Evolutionary conservation across 2,797 vertebrate species (phyloP), one percentile per base, ranked within the genome.

Genomic region (Enteromius paludinosus): DNA sequence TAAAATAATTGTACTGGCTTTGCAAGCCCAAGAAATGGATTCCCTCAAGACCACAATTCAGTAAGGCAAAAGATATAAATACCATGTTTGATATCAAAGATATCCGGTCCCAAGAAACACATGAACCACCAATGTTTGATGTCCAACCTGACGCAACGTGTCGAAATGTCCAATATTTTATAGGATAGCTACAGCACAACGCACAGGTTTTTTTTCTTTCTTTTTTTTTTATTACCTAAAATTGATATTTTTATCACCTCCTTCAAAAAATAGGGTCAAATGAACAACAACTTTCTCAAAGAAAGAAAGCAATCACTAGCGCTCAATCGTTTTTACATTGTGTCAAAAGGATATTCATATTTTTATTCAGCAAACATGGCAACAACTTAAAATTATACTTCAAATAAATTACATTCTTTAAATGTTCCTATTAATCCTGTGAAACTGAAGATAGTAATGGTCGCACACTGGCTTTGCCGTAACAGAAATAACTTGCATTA

Each of bases 11-110:
- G 18, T 14, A 35, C 23, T 70, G 7, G 3, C 49, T 38, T n/a
- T 45, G 3, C 30, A 79, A 68, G 1, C 15, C 35, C 56, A 62
- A 8, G 1, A 64, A 62, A 64, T 45, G 4, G 56, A 77, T 62
- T 45, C 59, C 25, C 41, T 62, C 9, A 33, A 14, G 59, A 64
- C 17, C 23, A 62, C 17, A 41, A 62, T 76, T 62, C 56, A 30
- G 23, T 17, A 45, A 45, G 68, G 38, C 20, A 47, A 70, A 70
- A 70, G 2, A 76, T 18, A 76, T 20, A 62, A 76, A 62, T 76
- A 62, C 38, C 56, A 28, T 33, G n/a, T 62, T 76, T 45, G 56
- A 64, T 17, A 25, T 47, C 56, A 64, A 77, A 47, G 59, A 77
- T 64, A n/a, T 77, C 28, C 15, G 10, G 9, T 62, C 74, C 17